These are phyloP conservation scores for Eolophus roseicapilla DNA, from an alignment of 2,113 vertebrate genomes.

Conservation along the genomic window DNA sequence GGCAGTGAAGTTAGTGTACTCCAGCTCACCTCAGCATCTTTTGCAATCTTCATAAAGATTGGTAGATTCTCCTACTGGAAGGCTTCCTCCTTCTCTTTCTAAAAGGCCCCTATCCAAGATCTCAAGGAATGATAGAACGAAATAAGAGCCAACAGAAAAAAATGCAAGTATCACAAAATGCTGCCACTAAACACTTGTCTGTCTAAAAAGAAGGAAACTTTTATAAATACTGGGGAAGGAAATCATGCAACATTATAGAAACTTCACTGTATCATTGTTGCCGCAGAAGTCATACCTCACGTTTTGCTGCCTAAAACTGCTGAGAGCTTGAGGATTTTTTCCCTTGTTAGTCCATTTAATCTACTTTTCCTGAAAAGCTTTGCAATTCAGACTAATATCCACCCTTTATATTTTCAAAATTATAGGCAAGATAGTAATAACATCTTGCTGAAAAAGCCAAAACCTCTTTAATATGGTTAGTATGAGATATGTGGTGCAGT, in stretches of 20 bases:
- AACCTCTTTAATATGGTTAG: neutral
- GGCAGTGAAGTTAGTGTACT: neutral
- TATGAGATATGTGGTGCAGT: neutral
- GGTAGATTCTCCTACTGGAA: neutral
- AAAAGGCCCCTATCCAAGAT: neutral
- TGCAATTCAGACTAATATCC: neutral
- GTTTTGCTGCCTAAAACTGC: neutral
- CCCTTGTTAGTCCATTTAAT: neutral
- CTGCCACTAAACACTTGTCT: neutral
- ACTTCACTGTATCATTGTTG: neutral
- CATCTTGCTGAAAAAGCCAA: neutral
- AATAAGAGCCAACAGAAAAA: neutral
- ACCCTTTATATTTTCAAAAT: neutral
- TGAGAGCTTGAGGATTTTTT: neutral
- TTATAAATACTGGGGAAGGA: neutral
- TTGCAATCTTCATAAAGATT: neutral
- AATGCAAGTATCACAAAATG: neutral
- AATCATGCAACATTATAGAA: neutral
- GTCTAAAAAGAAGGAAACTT: neutral
- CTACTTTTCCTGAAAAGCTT: neutral
- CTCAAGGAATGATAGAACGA: neutral
- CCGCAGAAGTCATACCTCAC: neutral
- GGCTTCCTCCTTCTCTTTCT: neutral
- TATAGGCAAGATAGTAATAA: neutral
- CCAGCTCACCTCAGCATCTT: neutral